Conservation (phyloP, 2,113 vertebrate genomes). For the Spea multiplicata region DNA sequence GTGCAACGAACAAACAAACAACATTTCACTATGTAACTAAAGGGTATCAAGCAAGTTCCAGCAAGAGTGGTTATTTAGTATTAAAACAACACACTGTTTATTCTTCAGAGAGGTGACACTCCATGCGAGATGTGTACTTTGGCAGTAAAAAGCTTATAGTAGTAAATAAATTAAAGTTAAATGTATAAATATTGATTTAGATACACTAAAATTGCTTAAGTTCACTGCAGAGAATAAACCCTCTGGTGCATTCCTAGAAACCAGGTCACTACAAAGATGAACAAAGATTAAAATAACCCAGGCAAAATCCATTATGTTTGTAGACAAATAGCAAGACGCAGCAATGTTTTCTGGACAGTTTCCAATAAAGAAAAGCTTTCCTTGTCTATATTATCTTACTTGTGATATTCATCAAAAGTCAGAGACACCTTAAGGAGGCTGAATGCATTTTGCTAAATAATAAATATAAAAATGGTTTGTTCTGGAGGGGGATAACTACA, state of each 20-base stretch:
- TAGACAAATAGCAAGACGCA: no score
- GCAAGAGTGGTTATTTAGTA: conserved; percentile 10
- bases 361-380: no score
- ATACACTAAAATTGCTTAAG: conserved; percentile 20
- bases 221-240: conserved; percentile 9
- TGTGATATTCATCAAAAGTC: no score
- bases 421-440: no score
- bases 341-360: no score
- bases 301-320: no score
- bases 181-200: conserved; percentile 41
- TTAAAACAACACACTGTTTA: conserved; percentile 18
- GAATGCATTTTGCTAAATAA: no score
- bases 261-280: conserved; percentile 20
- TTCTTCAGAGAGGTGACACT: conserved; percentile 16
- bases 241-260: conserved; percentile 8
- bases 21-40: conserved; percentile 13
- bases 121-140: conserved; percentile 18
- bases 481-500: no score
- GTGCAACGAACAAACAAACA: background rate
- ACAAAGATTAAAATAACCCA: background rate
- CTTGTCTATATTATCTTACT: no score
- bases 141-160: conserved; percentile 23
- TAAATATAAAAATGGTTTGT: no score
- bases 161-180: conserved; percentile 39
- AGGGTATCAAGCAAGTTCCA: conserved; percentile 7